Evolutionary conservation across 2,888 invertebrate genomes (phyloP).

Genomic region (Nudaria mundana): DNA sequence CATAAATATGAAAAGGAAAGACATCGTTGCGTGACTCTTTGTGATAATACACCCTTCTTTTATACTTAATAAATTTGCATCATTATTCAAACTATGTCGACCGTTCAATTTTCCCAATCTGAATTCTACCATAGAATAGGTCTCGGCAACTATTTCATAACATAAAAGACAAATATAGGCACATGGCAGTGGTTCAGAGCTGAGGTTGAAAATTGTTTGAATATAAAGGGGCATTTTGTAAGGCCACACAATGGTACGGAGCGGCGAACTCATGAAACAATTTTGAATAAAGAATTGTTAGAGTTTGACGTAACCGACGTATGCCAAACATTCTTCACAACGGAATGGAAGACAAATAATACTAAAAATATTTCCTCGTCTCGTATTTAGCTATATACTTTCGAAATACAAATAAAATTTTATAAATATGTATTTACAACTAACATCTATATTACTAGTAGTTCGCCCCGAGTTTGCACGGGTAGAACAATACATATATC

Average conservation of each 20-base stretch:
- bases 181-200: not conserved
- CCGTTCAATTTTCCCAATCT: not conserved
- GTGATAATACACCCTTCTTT: not conserved
- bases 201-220: slow-evolving; percentile 8
- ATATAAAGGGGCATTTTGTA: slow-evolving; percentile 11
- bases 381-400: too few species aligned
- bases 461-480: too few species aligned
- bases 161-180: not conserved
- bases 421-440: too few species aligned
- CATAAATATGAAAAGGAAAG: not conserved
- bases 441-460: too few species aligned
- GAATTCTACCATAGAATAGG: not conserved
- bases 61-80: not conserved
- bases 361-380: too few species aligned
- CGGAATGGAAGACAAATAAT: slow-evolving; percentile 18
- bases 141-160: not conserved
- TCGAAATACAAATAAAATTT: too few species aligned
- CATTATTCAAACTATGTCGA: not conserved
- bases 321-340: slow-evolving; percentile 22
- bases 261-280: slow-evolving; percentile 21
- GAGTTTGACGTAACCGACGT: slow-evolving; percentile 10
- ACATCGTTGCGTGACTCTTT: not conserved
- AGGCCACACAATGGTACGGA: slow-evolving; percentile 15
- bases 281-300: slow-evolving; percentile 24
- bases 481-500: too few species aligned